phyloP scores from a whole-genome alignment of 2,113 vertebrate species.

The Archilochus colubris region DNA sequence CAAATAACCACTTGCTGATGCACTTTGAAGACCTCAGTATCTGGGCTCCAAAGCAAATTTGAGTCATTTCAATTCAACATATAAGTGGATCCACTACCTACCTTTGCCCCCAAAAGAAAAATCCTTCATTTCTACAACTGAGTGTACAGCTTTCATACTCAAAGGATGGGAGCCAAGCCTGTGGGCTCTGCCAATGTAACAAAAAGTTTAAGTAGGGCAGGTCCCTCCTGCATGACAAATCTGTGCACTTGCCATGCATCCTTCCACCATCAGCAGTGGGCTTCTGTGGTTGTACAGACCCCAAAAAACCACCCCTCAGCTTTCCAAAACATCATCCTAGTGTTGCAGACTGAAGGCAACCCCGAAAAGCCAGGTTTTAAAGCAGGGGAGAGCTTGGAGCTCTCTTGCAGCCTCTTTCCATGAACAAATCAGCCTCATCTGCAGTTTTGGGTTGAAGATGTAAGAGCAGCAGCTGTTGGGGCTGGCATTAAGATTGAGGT shows the following conservation, averaged over 20 bases:
- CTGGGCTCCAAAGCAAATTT: not conserved
- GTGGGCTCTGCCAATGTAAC: fast-evolving
- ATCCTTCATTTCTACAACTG: not conserved
- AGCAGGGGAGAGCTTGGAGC: not conserved
- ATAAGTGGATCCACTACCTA: not conserved
- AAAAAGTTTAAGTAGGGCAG: not conserved
- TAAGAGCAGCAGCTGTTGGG: conserved; percentile 15
- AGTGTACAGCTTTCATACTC: not conserved
- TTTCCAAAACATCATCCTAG: not conserved
- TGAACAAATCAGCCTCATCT: not conserved
- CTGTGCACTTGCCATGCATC: not conserved
- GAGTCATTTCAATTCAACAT: not conserved
- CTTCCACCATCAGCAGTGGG: not conserved
- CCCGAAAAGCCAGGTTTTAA: not conserved
- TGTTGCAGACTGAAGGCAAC: not conserved
- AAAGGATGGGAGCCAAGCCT: not conserved
- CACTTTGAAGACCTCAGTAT: not conserved
- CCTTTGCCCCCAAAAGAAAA: not conserved
- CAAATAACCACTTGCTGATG: not conserved
- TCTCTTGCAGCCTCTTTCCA: not conserved
- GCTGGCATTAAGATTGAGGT: not conserved
- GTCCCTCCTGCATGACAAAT: not conserved
- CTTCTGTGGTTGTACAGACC: not conserved
- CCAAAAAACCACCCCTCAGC: not conserved
- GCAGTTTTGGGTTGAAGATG: not conserved